A percentile compares a stretch with the other conserved stretches of the same genome.
Evolutionary conservation across 2,797 vertebrate species (phyloP).

Genomic region (Typhlichthys subterraneus): DNA sequence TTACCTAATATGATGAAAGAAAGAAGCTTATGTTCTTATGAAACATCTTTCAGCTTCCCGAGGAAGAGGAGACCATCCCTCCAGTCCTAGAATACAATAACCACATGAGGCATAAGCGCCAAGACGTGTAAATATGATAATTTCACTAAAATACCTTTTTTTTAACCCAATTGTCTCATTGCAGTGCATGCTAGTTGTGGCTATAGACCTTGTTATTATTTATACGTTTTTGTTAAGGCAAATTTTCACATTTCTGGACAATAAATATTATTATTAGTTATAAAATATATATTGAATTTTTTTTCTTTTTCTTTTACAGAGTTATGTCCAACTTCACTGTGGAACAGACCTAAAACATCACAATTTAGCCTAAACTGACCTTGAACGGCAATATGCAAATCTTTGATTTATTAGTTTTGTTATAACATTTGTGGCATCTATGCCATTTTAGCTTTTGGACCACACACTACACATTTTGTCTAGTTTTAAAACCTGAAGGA

Average conservation of each 20-base stretch:
- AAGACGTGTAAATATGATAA: conserved; percentile 64
- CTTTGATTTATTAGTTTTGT: too few species aligned
- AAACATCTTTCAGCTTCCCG: conserved; percentile 77
- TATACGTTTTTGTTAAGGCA: too few species aligned
- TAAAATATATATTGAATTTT: background rate
- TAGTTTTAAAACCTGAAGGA: too few species aligned
- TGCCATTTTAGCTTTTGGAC: background rate
- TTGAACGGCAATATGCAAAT: background rate
- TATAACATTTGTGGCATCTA: background rate
- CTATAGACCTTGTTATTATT: background rate
- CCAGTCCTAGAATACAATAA: conserved; percentile 79
- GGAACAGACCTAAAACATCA: conserved; percentile 63
- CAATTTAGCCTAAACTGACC: background rate
- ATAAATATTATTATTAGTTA: too few species aligned
- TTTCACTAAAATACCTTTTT: background rate
- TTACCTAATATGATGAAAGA: background rate
- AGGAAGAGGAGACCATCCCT: conserved; percentile 82
- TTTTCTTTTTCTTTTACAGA: conserved; percentile 50
- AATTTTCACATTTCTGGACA: too few species aligned
- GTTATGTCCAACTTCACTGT: conserved; percentile 72
- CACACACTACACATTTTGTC: too few species aligned
- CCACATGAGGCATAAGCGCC: conserved; percentile 66
- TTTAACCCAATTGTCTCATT: too few species aligned
- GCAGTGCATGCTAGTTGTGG: background rate
- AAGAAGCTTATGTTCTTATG: conserved; percentile 4